These are phyloP conservation scores for Cricetomys ansorgei DNA, from an alignment of 2,113 vertebrate genomes.

Conservation along the genomic window DNA sequence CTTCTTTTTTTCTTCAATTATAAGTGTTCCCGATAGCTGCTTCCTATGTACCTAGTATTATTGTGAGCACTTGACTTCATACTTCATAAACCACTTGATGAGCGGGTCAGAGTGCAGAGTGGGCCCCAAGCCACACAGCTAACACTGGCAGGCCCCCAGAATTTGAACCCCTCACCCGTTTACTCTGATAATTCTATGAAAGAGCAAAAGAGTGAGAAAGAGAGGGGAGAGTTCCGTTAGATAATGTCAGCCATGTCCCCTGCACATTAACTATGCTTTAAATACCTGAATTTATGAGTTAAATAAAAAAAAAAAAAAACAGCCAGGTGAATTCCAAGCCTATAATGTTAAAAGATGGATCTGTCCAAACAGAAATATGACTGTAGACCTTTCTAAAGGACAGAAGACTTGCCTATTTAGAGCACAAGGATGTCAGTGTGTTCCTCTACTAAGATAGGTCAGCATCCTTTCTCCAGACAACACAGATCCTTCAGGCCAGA, in stretches of 20 bases:
- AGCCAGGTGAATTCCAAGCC: constrained; percentile 31
- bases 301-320: constrained; percentile 47
- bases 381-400: background rate
- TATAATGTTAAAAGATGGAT: background rate
- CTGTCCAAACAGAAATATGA: background rate
- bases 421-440: background rate
- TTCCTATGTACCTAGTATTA: background rate
- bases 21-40: background rate
- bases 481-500: background rate
- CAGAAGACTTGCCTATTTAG: background rate
- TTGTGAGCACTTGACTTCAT: background rate
- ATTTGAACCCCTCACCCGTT: background rate
- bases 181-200: background rate
- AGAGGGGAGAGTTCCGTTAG: background rate
- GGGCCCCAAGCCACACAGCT: background rate
- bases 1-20: background rate
- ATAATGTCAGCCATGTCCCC: background rate
- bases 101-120: background rate
- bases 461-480: background rate
- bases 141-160: fast-evolving
- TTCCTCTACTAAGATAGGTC: background rate
- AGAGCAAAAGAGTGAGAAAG: background rate
- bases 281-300: constrained; percentile 24
- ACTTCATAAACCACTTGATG: background rate
- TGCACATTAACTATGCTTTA: constrained; percentile 34